A percentile compares a stretch with the other conserved stretches of the same genome.
Conservation (phyloP, 2,113 vertebrate species). For the Oryzias celebensis region DNA sequence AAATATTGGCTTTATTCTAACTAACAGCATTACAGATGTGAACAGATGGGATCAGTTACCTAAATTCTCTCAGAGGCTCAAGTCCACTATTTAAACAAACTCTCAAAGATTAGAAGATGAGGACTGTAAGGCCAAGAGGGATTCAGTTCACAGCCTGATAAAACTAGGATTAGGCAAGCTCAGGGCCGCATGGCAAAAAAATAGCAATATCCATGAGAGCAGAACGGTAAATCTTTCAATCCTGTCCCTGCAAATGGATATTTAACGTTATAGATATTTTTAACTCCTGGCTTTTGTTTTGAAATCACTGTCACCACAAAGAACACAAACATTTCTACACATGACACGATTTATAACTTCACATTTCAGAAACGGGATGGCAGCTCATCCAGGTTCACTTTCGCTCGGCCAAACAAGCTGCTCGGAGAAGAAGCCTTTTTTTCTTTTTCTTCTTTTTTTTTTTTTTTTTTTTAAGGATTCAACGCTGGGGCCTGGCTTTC, state of each 20-base stretch:
- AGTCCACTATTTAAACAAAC: conserved; percentile 35
- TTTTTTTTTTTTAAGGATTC: conserved; percentile 22
- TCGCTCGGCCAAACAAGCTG: conserved; percentile 18
- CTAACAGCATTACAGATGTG: conserved; percentile 65
- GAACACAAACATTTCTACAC: conserved; percentile 61
- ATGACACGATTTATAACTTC: conserved; percentile 59
- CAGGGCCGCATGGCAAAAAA: conserved; percentile 49
- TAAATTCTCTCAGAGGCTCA: conserved; percentile 54
- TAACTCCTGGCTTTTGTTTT: conserved; percentile 48
- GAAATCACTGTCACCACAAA: conserved; percentile 65
- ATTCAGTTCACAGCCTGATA: conserved; percentile 51
- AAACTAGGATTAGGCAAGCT: conserved; percentile 37
- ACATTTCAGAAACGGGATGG: conserved; percentile 64
- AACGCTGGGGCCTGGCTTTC: conserved; percentile 50
- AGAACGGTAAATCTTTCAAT: background rate
- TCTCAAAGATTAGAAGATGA: conserved; percentile 27
- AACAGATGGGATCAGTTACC: conserved; percentile 50
- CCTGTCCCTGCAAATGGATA: conserved; percentile 46
- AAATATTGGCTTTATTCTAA: conserved; percentile 65
- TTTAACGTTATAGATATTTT: conserved; percentile 37
- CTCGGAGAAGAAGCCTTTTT: conserved; percentile 32
- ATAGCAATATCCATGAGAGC: conserved; percentile 40
- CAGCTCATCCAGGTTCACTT: conserved; percentile 41
- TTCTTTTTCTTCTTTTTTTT: background rate
- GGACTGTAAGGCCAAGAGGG: conserved; percentile 58